Conservation (phyloP, 2,113 vertebrate genomes). For the Rhabdornis inornatus region DNA sequence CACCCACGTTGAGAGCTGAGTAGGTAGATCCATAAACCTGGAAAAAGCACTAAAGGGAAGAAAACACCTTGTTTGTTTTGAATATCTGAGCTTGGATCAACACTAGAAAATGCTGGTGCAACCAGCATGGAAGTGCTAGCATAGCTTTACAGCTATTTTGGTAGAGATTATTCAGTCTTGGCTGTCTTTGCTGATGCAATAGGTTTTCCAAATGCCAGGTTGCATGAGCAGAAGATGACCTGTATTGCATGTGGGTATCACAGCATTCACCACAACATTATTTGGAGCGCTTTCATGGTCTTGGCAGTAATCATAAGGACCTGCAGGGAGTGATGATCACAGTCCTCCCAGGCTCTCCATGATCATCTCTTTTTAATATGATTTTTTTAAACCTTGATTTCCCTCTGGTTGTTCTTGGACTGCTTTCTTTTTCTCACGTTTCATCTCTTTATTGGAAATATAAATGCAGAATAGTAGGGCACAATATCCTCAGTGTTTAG, state of each 20-base stretch:
- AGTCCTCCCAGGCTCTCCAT: neutral
- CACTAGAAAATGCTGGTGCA: neutral
- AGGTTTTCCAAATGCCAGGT: slow-evolving; percentile 52
- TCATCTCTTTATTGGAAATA: neutral
- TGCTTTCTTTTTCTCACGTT: neutral
- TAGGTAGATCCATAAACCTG: neutral
- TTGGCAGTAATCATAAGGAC: slow-evolving; percentile 49
- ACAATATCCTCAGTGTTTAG: neutral
- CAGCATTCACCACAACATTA: slow-evolving; percentile 50
- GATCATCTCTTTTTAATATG: neutral
- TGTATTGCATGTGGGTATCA: slow-evolving; percentile 58
- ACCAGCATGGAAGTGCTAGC: slow-evolving; percentile 17
- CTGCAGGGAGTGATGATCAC: slow-evolving; percentile 8
- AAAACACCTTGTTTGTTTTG: neutral
- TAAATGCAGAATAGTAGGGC: neutral
- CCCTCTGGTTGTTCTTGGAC: neutral
- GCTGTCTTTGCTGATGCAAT: slow-evolving; percentile 46
- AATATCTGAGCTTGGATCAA: neutral
- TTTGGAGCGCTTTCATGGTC: slow-evolving; percentile 51
- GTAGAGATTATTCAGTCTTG: slow-evolving; percentile 49
- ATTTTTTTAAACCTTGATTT: neutral
- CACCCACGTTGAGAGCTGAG: fast-evolving
- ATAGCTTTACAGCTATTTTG: slow-evolving; percentile 39
- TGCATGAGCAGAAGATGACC: slow-evolving; percentile 57
- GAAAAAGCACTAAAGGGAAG: neutral